Percentiles rank a stretch among this genome's conserved stretches.
Evolutionary conservation across 2,113 vertebrate genomes (phyloP).

Genomic region (Ceratotherium simum): DNA sequence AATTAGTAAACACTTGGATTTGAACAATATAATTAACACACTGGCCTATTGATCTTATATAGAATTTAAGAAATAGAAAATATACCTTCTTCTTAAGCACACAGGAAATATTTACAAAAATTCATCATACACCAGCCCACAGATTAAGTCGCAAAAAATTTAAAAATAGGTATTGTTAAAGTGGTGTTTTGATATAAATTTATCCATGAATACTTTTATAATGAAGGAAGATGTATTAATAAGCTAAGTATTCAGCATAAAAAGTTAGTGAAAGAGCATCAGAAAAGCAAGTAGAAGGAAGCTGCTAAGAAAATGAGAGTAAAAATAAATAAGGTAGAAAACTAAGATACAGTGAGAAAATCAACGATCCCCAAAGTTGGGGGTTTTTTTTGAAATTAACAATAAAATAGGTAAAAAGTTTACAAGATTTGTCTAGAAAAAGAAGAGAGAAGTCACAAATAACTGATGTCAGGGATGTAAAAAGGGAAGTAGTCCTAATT

Average conservation of each 20-base stretch:
- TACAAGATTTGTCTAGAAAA: background rate
- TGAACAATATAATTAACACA: background rate
- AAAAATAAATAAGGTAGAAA: background rate
- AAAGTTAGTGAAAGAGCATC: background rate
- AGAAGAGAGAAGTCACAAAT: background rate
- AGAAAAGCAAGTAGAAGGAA: background rate
- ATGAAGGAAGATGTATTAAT: background rate
- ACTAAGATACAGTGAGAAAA: background rate
- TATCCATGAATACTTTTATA: background rate
- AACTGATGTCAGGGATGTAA: background rate
- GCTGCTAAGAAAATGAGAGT: background rate
- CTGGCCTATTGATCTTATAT: background rate
- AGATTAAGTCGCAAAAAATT: background rate
- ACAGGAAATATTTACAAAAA: background rate
- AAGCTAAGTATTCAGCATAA: background rate
- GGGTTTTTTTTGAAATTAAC: background rate
- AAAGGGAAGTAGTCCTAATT: background rate
- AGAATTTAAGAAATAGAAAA: background rate
- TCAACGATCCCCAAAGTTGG: background rate
- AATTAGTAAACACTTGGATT: background rate
- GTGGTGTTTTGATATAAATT: background rate
- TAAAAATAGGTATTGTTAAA: background rate
- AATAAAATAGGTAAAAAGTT: background rate
- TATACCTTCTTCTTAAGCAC: background rate
- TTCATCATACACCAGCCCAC: background rate